A percentile compares a stretch with the other conserved stretches of the same genome.
Evolutionary conservation across 1,140 invertebrate species (phyloP).

Genomic region (Neoseiulus cucumeris): DNA sequence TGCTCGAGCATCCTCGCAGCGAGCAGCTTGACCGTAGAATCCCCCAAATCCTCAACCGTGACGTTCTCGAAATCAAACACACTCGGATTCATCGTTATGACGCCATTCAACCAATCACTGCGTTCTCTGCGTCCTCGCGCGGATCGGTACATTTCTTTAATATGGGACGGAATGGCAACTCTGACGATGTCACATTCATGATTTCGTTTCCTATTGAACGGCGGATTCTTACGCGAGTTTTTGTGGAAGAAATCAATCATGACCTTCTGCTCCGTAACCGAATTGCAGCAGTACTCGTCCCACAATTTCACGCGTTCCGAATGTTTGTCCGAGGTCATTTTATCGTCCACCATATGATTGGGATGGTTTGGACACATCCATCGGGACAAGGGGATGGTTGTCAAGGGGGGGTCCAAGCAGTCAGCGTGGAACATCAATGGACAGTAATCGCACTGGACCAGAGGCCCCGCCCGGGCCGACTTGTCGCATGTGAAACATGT

Average conservation of each 20-base stretch:
- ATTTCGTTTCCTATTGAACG: background rate
- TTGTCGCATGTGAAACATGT: constrained; percentile 55
- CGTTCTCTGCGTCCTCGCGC: background rate
- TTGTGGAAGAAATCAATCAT: constrained; percentile 8
- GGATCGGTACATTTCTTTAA: background rate
- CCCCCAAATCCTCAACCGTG: background rate
- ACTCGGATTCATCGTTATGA: background rate
- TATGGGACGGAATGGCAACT: background rate
- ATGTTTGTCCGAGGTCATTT: constrained; percentile 52
- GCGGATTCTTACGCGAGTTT: constrained; percentile 1
- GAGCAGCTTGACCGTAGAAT: background rate
- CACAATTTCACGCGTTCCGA: constrained; percentile 62
- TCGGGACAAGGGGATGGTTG: constrained; percentile 54
- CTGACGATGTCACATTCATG: background rate
- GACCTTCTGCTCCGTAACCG: background rate
- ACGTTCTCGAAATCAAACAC: background rate
- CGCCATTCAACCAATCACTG: background rate
- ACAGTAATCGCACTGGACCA: constrained; percentile 84
- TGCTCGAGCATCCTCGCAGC: background rate
- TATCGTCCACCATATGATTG: constrained; percentile 68
- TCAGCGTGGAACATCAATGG: constrained; percentile 71
- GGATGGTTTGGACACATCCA: constrained; percentile 97
- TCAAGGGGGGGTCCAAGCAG: constrained; percentile 75
- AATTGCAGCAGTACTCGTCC: constrained; percentile 40
- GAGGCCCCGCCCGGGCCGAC: constrained; percentile 31